Evolutionary conservation across 2,888 invertebrate genomes (phyloP).

Genomic region (Balanococcus diminutus): DNA sequence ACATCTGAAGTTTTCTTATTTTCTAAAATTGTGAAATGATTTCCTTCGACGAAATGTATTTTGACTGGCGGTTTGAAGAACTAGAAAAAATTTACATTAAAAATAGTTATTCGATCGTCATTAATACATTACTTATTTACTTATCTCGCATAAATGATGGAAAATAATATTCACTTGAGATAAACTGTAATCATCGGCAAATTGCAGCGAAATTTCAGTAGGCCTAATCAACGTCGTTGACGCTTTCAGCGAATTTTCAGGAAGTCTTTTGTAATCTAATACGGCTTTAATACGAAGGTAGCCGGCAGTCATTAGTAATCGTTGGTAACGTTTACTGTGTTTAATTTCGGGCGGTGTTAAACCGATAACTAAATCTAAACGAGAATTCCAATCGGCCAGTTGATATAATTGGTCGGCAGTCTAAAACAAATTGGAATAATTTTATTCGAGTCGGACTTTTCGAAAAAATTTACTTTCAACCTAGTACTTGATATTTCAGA

Average conservation of each 20-base stretch:
- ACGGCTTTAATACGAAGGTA: conserved; percentile 68
- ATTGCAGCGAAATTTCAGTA: conserved; percentile 66
- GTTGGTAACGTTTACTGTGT: conserved; percentile 62
- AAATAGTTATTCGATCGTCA: too few relatives aligned
- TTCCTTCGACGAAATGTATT: conserved; percentile 73
- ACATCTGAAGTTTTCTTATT: conserved; percentile 70
- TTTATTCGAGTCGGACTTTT: too few relatives aligned
- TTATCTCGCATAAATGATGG: too few relatives aligned
- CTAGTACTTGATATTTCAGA: too few relatives aligned
- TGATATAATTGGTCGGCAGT: conserved; percentile 59
- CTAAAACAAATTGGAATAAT: too few relatives aligned
- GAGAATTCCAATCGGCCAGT: conserved; percentile 67
- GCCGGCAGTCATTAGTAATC: conserved; percentile 62
- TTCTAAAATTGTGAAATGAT: conserved; percentile 73
- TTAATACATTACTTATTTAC: too few relatives aligned
- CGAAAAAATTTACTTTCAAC: too few relatives aligned
- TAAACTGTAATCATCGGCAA: conserved; percentile 72
- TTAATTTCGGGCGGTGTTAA: conserved; percentile 56
- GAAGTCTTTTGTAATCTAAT: conserved; percentile 62
- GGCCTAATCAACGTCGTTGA: conserved; percentile 71
- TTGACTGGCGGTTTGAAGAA: conserved; percentile 67
- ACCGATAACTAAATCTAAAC: conserved; percentile 65
- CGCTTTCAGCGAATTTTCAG: conserved; percentile 63
- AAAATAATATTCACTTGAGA: conserved; percentile 59
- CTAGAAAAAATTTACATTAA: conserved; percentile 59